Evolutionary conservation across 2,888 invertebrate species (phyloP), one percentile per base, ranked within the genome.

Genomic region (Drosophila kuntzei): DNA sequence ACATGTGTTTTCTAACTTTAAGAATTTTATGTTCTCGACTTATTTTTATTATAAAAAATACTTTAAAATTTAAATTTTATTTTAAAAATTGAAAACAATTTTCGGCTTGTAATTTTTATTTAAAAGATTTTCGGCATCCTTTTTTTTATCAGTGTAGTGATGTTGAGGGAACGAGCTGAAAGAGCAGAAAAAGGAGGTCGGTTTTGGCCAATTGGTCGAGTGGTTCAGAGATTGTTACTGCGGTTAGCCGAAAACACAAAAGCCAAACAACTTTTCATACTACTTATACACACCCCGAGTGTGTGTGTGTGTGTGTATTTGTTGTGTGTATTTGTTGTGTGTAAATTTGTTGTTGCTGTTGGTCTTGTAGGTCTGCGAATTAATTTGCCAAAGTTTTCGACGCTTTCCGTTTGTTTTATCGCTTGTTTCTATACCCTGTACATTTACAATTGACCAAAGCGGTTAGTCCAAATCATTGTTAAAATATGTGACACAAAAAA

Each of bases 371-470:
- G 57, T 62, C 57, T 71, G 60, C 78, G 78, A 83, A 85, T 82
- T 83, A 83, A 83, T 83, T 83, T 83, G 86, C 70, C 71, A 76
- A 80, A 86, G 54, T 80, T 82, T 67, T 70, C 61, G 73, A 71
- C 73, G 81, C 78, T 75, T 79, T 67, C 65, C 65, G 59, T 53
- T 62, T 68, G 65, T 64, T 76, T 71, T 79, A 77, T 70, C 71
- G 77, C 66, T 79, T 79, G 69, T 79, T 72, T 59, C 53, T 8
- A 57, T 71, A 63, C 76, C 71, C 75, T 66, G 27, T n/a, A 32
- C n/a, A 2, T 12, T 14, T 7, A 8, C 29, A 9, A 12, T n/a
- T 18, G 1, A 3, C 1, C 22, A 1, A 14, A 32, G 29, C 20
- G 37, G 43, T 20, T 60, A 27, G 51, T 18, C 11, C 11, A 9